phyloP scores from a whole-genome alignment of 2,888 invertebrate genomes.

The Caenorhabditis plicata region DNA sequence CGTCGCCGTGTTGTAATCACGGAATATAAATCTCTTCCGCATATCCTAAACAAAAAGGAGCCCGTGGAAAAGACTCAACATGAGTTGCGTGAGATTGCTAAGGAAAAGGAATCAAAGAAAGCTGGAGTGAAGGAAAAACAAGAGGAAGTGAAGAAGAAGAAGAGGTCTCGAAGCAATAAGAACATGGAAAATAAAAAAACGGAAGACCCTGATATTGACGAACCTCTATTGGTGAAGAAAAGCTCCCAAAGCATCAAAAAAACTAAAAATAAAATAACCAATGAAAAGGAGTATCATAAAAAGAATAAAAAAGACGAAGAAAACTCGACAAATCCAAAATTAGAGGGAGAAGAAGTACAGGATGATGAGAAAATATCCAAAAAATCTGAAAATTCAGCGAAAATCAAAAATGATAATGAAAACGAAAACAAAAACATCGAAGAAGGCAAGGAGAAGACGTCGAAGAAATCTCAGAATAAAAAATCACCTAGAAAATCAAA shows the following conservation, averaged over 20 bases:
- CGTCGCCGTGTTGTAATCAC: constrained; percentile 19
- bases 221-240: constrained; percentile 11
- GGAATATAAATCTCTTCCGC: constrained; percentile 18
- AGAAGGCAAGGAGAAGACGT: constrained; percentile 8
- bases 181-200: constrained; percentile 1
- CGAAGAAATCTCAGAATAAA: constrained; percentile 1
- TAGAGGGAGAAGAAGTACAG: constrained; percentile 18
- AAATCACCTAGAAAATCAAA: constrained; percentile 1
- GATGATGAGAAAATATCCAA: constrained; percentile 5
- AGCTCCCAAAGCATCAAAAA: no score
- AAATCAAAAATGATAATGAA: constrained; percentile 11
- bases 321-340: no score
- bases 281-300: no score
- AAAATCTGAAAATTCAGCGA: constrained; percentile 9
- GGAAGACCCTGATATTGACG: constrained; percentile 3
- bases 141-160: constrained; percentile 7
- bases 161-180: neutral
- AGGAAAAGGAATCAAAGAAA: constrained; percentile 14
- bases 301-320: constrained; percentile 16
- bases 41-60: constrained; percentile 12
- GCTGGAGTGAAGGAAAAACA: constrained; percentile 14
- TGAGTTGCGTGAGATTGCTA: constrained; percentile 27
- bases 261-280: no score
- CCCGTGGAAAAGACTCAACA: constrained; percentile 26
- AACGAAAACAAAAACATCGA: constrained; percentile 10